Evolutionary conservation across 2,113 vertebrate genomes (phyloP).

Genomic region (Nibea albiflora): DNA sequence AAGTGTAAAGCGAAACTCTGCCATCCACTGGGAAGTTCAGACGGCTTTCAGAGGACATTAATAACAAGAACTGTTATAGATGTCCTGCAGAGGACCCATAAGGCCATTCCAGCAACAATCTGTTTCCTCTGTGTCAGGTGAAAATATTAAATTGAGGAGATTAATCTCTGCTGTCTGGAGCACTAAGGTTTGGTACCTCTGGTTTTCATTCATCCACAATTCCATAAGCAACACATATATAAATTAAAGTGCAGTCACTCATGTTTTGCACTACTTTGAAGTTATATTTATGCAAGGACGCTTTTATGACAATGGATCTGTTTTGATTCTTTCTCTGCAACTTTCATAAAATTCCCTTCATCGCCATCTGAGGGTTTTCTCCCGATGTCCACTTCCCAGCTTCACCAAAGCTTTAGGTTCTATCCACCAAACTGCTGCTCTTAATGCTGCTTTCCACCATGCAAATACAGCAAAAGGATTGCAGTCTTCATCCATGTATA

Average conservation of each 20-base stretch:
- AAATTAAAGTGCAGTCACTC: conserved; percentile 22
- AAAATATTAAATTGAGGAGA: conserved; percentile 74
- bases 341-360: background rate
- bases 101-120: conserved; percentile 72
- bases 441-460: background rate
- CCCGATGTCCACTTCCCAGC: background rate
- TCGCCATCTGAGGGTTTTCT: background rate
- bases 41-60: conserved; percentile 75
- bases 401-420: background rate
- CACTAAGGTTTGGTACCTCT: conserved; percentile 39
- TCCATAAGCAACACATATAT: conserved; percentile 30
- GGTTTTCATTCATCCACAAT: conserved; percentile 26
- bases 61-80: conserved; percentile 69
- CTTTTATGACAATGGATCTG: background rate
- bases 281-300: background rate
- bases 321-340: background rate
- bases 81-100: conserved; percentile 64
- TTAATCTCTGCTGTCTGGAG: conserved; percentile 73
- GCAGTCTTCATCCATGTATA: background rate
- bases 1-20: conserved; percentile 42
- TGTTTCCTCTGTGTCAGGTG: conserved; percentile 72
- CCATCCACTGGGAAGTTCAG: conserved; percentile 55
- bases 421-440: background rate
- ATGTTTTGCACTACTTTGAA: conserved; percentile 6
- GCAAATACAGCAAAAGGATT: background rate